Percentiles rank a stretch among this genome's conserved stretches.
phyloP scores from a whole-genome alignment of 1,140 invertebrate species.

The Musca domestica region DNA sequence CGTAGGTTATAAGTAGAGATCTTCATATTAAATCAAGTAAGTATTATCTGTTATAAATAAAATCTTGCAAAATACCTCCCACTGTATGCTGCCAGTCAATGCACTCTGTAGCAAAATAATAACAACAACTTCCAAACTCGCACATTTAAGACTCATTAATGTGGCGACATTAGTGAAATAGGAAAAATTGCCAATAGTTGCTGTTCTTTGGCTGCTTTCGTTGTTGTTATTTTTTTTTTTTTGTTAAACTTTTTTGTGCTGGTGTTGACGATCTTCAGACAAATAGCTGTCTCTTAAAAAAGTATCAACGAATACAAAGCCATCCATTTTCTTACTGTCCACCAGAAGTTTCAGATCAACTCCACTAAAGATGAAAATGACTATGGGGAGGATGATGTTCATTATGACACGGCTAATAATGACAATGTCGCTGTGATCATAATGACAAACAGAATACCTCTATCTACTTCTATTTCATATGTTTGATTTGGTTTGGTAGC shows the following conservation, averaged over 20 bases:
- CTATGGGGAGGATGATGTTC: background rate
- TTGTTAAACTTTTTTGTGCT: background rate
- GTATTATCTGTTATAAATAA: too few species aligned
- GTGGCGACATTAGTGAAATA: conserved; percentile 23
- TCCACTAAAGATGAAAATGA: background rate
- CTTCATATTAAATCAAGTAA: too few species aligned
- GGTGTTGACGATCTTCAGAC: conserved; percentile 9
- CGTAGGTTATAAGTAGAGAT: too few species aligned
- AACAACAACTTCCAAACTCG: background rate
- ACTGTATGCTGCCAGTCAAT: too few species aligned
- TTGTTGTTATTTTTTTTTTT: background rate
- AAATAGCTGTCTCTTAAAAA: conserved; percentile 10
- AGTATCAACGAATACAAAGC: background rate
- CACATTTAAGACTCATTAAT: conserved; percentile 22
- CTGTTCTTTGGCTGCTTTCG: background rate
- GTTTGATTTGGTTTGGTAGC: too few species aligned
- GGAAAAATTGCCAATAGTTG: conserved; percentile 19
- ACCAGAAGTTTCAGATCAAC: conserved; percentile 2
- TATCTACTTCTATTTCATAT: too few species aligned
- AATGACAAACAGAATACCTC: too few species aligned
- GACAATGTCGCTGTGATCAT: too few species aligned
- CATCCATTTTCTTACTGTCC: too few species aligned
- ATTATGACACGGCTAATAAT: too few species aligned
- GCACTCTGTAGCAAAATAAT: background rate
- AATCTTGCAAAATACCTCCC: too few species aligned